Evolutionary conservation across 1,140 invertebrate species (phyloP).

Genomic region (Zaprionus kolodkinae): DNA sequence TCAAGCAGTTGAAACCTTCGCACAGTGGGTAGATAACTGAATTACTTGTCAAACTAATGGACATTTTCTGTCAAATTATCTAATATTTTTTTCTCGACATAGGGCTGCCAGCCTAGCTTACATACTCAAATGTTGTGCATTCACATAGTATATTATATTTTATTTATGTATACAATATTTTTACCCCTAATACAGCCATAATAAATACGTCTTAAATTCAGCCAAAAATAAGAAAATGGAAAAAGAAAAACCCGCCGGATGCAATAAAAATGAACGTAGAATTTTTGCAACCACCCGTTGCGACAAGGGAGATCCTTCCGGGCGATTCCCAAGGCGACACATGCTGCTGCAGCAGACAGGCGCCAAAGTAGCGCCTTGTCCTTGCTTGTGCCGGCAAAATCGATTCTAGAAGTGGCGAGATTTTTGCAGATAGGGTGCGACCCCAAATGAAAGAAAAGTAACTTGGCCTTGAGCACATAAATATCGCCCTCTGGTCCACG

Average conservation of each 20-base stretch:
- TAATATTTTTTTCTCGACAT: background rate
- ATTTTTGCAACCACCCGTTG: slow-evolving; percentile 66
- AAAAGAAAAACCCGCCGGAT: slow-evolving; percentile 48
- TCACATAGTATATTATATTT: background rate
- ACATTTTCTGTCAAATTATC: background rate
- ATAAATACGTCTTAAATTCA: slow-evolving; percentile 7
- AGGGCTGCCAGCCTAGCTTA: background rate
- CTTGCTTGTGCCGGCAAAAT: slow-evolving; percentile 30
- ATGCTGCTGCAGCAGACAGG: slow-evolving; percentile 12
- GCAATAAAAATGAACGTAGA: slow-evolving; percentile 59
- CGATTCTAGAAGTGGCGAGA: slow-evolving; percentile 20
- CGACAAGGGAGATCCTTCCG: slow-evolving; percentile 11
- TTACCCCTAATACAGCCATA: slow-evolving; percentile 8
- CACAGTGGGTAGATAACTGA: slow-evolving; percentile 2
- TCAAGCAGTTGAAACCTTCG: background rate
- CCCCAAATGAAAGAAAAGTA: slow-evolving; percentile 27
- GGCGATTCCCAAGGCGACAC: slow-evolving; percentile 36
- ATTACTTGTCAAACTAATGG: background rate
- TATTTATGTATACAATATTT: slow-evolving; percentile 10
- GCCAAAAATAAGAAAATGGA: background rate
- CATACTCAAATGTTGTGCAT: background rate
- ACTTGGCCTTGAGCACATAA: slow-evolving; percentile 52
- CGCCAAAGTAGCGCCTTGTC: slow-evolving; percentile 33
- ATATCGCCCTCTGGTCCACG: slow-evolving; percentile 21
- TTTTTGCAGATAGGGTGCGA: slow-evolving; percentile 36